Conservation (phyloP, 2,888 invertebrate genomes). For the Eugnorisma glareosa region DNA sequence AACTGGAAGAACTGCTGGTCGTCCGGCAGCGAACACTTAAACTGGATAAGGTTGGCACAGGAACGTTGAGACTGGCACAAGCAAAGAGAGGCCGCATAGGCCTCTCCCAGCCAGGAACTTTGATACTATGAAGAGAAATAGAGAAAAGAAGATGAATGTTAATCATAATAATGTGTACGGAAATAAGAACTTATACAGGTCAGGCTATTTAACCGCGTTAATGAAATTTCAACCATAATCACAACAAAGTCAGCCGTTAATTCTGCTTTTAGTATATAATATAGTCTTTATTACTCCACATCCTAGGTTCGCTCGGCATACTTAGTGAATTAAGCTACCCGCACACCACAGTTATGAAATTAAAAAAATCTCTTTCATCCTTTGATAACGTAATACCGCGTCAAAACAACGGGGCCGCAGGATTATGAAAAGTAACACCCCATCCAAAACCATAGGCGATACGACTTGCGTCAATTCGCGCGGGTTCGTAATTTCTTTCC, state of each 20-base stretch:
- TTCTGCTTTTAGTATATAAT: constrained; percentile 11
- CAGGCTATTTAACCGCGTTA: neutral
- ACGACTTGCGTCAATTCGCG: neutral
- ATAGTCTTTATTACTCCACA: constrained; percentile 13
- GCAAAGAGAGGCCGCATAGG: too few relatives aligned
- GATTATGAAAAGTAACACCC: constrained; percentile 10
- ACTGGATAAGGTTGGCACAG: too few relatives aligned
- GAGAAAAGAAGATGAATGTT: neutral
- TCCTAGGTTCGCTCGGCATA: constrained; percentile 8
- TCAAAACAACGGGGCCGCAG: constrained; percentile 12
- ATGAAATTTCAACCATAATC: constrained; percentile 17
- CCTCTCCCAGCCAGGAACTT: neutral
- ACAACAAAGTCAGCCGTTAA: neutral
- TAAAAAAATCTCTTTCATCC: constrained; percentile 31
- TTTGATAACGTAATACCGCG: constrained; percentile 36
- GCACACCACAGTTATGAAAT: constrained; percentile 33
- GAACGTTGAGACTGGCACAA: neutral
- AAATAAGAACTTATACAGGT: neutral
- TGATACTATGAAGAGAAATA: neutral
- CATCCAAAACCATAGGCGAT: neutral
- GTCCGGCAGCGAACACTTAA: too few relatives aligned
- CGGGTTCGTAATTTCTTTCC: neutral
- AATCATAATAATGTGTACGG: neutral
- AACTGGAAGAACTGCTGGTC: neutral
- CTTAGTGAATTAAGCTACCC: constrained; percentile 17